A percentile compares a stretch with the other conserved stretches of the same genome.
Conservation (phyloP, 2,888 invertebrate species). For the Argyresthia goedartella region DNA sequence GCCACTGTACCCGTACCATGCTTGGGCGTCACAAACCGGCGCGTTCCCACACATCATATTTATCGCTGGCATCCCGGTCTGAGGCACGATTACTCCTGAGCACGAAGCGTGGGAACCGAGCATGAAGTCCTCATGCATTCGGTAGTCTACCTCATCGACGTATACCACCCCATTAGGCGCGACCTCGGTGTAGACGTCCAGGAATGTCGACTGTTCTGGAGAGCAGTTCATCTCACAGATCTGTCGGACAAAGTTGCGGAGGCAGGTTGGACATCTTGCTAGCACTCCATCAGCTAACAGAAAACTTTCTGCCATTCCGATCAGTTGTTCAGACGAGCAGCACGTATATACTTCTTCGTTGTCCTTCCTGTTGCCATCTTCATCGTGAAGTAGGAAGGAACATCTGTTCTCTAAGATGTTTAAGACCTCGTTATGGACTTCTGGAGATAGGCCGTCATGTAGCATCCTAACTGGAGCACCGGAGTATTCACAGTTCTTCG, state of each 20-base stretch:
- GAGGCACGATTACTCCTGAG: conserved; percentile 80
- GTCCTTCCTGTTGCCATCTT: conserved; percentile 32
- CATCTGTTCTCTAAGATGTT: conserved; percentile 69
- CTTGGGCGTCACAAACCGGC: conserved; percentile 72
- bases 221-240: conserved; percentile 88
- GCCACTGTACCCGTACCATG: conserved; percentile 78
- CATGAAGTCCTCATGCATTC: conserved; percentile 73
- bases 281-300: conserved; percentile 76
- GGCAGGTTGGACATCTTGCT: conserved; percentile 85
- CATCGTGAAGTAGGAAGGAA: conserved; percentile 65
- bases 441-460: conserved; percentile 26
- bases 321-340: conserved; percentile 70
- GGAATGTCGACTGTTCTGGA: conserved; percentile 73
- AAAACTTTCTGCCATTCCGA: conserved; percentile 64
- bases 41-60: conserved; percentile 84
- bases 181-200: conserved; percentile 25
- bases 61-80: conserved; percentile 80
- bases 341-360: conserved; percentile 65
- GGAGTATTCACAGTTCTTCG: conserved; percentile 32
- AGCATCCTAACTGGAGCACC: conserved; percentile 27
- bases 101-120: conserved; percentile 82
- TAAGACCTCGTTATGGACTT: conserved; percentile 35
- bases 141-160: conserved; percentile 57
- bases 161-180: conserved; percentile 30
- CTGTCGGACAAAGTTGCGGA: conserved; percentile 79